Percentiles rank a stretch among this genome's conserved stretches.
phyloP scores from a whole-genome alignment of 1,140 invertebrate genomes.

The Leptopilina boulardi region DNA sequence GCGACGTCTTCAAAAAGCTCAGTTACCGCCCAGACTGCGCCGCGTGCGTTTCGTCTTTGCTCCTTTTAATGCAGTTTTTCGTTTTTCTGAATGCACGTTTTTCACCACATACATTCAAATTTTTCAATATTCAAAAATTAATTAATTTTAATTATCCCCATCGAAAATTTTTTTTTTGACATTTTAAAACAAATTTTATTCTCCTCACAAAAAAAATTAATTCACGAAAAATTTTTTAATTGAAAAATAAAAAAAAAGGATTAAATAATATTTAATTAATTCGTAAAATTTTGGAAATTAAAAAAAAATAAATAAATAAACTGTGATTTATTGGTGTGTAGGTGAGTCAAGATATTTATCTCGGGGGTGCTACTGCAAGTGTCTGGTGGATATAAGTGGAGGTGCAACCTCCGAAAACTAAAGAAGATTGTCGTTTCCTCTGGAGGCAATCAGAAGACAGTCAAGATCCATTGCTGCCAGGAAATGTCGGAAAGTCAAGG shows the following conservation, averaged over 20 bases:
- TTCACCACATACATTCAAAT: background rate
- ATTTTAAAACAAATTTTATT: no score
- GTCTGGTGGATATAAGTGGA: constrained; percentile 11
- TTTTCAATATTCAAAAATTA: background rate
- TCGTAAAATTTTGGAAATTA: no score
- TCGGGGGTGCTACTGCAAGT: constrained; percentile 6
- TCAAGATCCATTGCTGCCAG: constrained; percentile 83
- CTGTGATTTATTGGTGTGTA: background rate
- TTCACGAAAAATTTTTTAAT: no score
- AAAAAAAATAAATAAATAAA: background rate
- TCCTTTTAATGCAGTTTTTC: constrained; percentile 1
- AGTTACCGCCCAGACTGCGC: constrained; percentile 26
- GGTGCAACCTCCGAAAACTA: background rate
- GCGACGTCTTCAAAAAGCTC: constrained; percentile 19
- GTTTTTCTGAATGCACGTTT: constrained; percentile 12
- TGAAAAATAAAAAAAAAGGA: no score
- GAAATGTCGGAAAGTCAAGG: constrained; percentile 83
- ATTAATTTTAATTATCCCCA: no score
- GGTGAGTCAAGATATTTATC: background rate
- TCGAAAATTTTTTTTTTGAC: no score
- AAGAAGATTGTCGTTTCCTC: constrained; percentile 22
- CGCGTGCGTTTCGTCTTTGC: background rate
- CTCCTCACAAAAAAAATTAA: no score
- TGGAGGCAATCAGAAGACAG: constrained; percentile 78
- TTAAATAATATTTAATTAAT: no score